Percentiles rank a stretch among this genome's conserved stretches.
phyloP scores from a whole-genome alignment of 2,797 vertebrate species.

The Simalia tracyae region DNA sequence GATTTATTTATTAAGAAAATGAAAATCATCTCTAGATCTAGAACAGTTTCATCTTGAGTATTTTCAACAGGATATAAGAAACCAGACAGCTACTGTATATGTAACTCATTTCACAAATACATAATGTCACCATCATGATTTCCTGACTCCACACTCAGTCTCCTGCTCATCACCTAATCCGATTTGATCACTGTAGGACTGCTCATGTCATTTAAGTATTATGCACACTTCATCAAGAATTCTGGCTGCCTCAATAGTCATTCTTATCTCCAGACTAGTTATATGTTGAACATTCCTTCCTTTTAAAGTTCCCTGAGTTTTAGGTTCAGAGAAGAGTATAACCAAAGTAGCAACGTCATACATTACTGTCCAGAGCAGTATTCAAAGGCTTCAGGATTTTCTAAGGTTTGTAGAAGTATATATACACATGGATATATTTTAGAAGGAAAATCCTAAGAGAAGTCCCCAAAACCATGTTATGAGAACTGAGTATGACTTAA shows the following conservation, averaged over 20 bases:
- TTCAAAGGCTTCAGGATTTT: background rate
- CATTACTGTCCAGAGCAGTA: background rate
- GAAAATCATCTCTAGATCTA: background rate
- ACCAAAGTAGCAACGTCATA: background rate
- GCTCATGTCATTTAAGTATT: background rate
- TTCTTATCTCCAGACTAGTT: background rate
- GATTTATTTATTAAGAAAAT: background rate
- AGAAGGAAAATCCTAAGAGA: background rate
- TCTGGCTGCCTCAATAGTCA: background rate
- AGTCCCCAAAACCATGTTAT: background rate
- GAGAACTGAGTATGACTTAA: background rate
- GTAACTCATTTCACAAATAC: background rate
- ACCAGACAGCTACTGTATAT: background rate
- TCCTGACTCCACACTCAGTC: background rate
- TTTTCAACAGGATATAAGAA: background rate
- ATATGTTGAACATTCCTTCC: background rate
- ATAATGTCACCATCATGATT: background rate
- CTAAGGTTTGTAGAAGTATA: background rate
- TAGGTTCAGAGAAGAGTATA: background rate
- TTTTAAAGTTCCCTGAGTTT: background rate
- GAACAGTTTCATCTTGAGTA: background rate
- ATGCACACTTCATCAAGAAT: background rate
- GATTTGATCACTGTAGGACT: background rate
- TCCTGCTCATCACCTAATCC: background rate
- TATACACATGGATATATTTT: background rate